Evolutionary conservation across 2,888 invertebrate species (phyloP).

Genomic region (Nomada ruficornis): DNA sequence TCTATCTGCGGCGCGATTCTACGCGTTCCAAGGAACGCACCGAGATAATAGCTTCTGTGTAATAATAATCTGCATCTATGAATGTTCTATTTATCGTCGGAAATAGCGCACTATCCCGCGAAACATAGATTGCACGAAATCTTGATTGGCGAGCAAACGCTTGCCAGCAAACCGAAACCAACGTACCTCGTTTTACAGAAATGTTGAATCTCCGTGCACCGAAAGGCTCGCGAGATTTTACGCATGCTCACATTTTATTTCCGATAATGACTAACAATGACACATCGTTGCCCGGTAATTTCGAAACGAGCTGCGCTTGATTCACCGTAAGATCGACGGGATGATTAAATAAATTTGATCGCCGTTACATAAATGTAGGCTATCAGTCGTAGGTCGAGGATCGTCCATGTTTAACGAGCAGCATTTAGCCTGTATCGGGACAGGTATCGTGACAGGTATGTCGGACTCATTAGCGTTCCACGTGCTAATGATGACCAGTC

Average conservation of each 20-base stretch:
- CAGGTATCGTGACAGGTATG: constrained; percentile 10
- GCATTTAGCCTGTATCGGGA: constrained; percentile 17
- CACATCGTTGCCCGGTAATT: background rate
- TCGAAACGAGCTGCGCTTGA: background rate
- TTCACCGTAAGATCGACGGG: background rate
- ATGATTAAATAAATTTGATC: background rate
- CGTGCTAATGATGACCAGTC: background rate
- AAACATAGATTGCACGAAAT: background rate
- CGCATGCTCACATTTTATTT: background rate
- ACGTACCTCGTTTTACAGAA: too few species aligned
- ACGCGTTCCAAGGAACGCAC: background rate
- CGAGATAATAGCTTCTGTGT: background rate
- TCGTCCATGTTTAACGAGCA: background rate
- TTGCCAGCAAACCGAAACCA: too few species aligned
- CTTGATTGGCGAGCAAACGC: too few species aligned
- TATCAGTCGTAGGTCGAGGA: background rate
- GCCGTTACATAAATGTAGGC: background rate
- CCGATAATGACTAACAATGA: background rate
- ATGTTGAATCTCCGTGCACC: too few species aligned
- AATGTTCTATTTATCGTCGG: background rate
- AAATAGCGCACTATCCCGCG: background rate
- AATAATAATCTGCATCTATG: background rate
- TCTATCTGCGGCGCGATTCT: too few species aligned
- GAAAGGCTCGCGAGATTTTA: too few species aligned
- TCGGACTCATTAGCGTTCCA: constrained; percentile 23